These are phyloP conservation scores for Chlorops oryzae DNA, from an alignment of 1,140 invertebrate species.

Conservation along the genomic window DNA sequence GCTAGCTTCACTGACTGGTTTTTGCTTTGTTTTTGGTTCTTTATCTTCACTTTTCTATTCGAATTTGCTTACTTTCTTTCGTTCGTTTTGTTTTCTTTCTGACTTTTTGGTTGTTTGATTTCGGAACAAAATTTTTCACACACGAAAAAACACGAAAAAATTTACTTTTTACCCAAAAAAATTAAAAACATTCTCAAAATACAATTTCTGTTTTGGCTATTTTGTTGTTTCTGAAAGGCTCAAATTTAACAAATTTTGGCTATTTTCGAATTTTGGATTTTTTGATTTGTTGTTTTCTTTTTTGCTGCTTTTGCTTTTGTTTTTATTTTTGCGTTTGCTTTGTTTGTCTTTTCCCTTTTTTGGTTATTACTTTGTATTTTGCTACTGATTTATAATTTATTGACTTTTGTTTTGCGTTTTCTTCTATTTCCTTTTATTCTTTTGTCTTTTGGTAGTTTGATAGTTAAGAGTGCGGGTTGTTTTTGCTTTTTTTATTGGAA, in stretches of 20 bases:
- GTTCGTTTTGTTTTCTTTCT: slow-evolving; percentile 10
- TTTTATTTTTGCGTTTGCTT: slow-evolving; percentile 4
- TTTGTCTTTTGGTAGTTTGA: slow-evolving; percentile 14
- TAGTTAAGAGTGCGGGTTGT: slow-evolving; percentile 4
- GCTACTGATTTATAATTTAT: slow-evolving; percentile 9
- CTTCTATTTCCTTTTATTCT: slow-evolving; percentile 17
- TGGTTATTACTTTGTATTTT: slow-evolving; percentile 11
- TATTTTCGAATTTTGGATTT: slow-evolving; percentile 7
- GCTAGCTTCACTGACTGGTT: neutral
- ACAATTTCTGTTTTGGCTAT: too few relatives aligned
- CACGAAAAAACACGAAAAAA: slow-evolving; percentile 15
- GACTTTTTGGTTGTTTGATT: slow-evolving; percentile 7
- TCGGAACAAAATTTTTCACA: slow-evolving; percentile 15
- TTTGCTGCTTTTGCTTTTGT: slow-evolving; percentile 4
- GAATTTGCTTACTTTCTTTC: neutral
- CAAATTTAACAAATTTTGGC: slow-evolving; percentile 23
- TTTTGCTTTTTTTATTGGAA: slow-evolving; percentile 20
- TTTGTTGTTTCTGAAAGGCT: slow-evolving; percentile 10
- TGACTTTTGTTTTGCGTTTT: slow-evolving; percentile 14
- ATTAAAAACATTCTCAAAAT: too few relatives aligned
- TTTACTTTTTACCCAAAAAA: slow-evolving; percentile 2
- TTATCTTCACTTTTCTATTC: slow-evolving; percentile 35
- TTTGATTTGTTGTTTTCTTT: slow-evolving; percentile 16
- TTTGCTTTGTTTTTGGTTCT: slow-evolving; percentile 7
- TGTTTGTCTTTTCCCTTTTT: too few relatives aligned